Evolutionary conservation across 2,113 vertebrate species (phyloP), one percentile per base, ranked within the genome.

Genomic region (Hippocampus mohnikei): DNA sequence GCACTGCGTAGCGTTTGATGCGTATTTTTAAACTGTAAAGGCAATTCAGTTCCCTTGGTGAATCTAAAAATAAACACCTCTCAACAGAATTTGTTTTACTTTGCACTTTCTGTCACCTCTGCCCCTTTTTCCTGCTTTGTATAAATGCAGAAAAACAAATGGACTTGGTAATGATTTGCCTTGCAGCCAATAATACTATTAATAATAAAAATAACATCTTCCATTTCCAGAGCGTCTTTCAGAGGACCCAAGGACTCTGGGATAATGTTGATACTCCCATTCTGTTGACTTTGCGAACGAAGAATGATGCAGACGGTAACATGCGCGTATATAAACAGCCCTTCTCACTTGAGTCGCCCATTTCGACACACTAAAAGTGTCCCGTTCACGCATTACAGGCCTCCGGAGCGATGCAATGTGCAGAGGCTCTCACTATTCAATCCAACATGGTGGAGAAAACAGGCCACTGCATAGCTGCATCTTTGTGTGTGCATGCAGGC

Each of bases 361-460:
- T 79, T 83, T 73, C 67, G 58, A 78, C 66, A 75, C 69, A 63
- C 71, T 67, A 69, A 85, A 83, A 71, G 74, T 64, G 74, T 79
- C 81, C 66, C 67, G 58, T 87, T 81, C 65, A 77, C 46, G 67
- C 77, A 75, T 81, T 59, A 77, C 66, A 52, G 72, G 70, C 77
- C 75, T 78, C 56, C 40, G 64, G 74, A 83, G 82, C 74, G 73
- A 82, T 82, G 69, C 73, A 66, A 79, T 80, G 77, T 75, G 66
- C 50, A 23, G 41, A 78, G 73, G 67, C 78, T 62, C 71, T 72
- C 83, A 82, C 82, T 84, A 81, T 84, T 82, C 72, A 79, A 55
- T 65, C 70, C 76, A 81, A 70, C 78, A 72, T 75, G 72, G 48
- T 75, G 66, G 75, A 63, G 72, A 60, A 76, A 72, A 55, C 58